Evolutionary conservation across 2,888 invertebrate species (phyloP).

Genomic region (Callyntrura sp.): DNA sequence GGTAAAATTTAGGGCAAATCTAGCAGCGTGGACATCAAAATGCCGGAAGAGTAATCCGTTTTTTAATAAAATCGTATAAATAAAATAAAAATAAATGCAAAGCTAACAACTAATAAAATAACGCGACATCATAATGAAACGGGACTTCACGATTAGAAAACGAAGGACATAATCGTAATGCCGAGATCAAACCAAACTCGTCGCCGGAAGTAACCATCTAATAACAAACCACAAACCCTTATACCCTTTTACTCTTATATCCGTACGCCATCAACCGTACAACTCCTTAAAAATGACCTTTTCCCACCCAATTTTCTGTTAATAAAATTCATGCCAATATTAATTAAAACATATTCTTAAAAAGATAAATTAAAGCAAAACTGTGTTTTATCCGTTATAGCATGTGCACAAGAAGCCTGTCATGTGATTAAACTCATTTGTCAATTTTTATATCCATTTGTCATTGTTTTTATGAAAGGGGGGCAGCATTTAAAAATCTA

Average conservation of each 20-base stretch:
- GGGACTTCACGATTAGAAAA: conserved; percentile 11
- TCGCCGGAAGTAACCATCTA: conserved; percentile 18
- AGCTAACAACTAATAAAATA: conserved; percentile 17
- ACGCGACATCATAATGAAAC: not conserved
- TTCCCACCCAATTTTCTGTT: not conserved
- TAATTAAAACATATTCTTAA: not conserved
- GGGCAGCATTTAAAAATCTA: too few species aligned
- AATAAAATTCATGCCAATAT: not conserved
- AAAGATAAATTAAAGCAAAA: not conserved
- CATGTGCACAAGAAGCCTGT: not conserved
- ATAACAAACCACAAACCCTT: conserved; percentile 52
- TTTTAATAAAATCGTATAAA: not conserved
- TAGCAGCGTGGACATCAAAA: conserved; percentile 16
- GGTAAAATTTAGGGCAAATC: conserved; percentile 64
- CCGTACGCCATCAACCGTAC: not conserved
- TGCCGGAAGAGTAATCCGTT: not conserved
- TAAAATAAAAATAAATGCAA: conserved; percentile 43
- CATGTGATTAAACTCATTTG: not conserved
- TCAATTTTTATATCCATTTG: too few species aligned
- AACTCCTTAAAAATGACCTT: not conserved
- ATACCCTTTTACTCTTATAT: conserved; percentile 8
- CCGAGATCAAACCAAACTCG: conserved; percentile 66
- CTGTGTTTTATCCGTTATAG: not conserved
- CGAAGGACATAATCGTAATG: conserved; percentile 47
- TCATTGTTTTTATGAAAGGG: too few species aligned